phyloP scores from a whole-genome alignment of 2,113 vertebrate genomes.

The Scortum barcoo region DNA sequence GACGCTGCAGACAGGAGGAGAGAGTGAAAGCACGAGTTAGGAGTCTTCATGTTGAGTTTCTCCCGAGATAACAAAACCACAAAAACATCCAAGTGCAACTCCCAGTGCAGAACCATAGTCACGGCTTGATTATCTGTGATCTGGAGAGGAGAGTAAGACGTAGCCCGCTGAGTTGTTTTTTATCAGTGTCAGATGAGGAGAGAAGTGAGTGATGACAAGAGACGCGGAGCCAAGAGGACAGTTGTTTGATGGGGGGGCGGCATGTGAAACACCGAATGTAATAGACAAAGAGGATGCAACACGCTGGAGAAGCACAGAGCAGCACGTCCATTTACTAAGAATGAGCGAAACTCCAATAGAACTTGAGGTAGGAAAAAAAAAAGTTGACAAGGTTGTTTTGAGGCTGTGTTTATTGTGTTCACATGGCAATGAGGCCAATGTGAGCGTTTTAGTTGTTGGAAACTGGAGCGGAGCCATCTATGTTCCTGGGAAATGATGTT shows the following conservation, averaged over 20 bases:
- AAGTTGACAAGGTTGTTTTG: conserved; percentile 2
- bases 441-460: conserved; percentile 16
- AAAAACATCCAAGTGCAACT: background rate
- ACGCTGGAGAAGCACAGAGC: conserved; percentile 27
- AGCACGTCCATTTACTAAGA: conserved; percentile 50
- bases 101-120: background rate
- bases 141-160: conserved; percentile 29
- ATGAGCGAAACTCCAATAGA: conserved; percentile 71
- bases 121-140: conserved; percentile 30
- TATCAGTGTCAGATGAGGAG: conserved; percentile 78
- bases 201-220: conserved; percentile 75
- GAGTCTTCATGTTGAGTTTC: background rate
- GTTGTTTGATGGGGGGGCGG: conserved; percentile 62
- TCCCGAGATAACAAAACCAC: background rate
- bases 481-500: conserved; percentile 1
- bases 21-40: background rate
- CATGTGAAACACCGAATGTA: conserved; percentile 18
- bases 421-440: background rate
- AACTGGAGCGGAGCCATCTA: conserved; percentile 19
- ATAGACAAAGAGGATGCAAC: conserved; percentile 48
- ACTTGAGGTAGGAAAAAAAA: conserved; percentile 77
- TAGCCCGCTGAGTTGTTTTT: conserved; percentile 55
- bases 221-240: conserved; percentile 78
- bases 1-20: background rate
- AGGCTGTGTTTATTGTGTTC: conserved; percentile 20